These are phyloP conservation scores for Linnaemya tessellans DNA, from an alignment of 2,888 invertebrate genomes.

Conservation along the genomic window DNA sequence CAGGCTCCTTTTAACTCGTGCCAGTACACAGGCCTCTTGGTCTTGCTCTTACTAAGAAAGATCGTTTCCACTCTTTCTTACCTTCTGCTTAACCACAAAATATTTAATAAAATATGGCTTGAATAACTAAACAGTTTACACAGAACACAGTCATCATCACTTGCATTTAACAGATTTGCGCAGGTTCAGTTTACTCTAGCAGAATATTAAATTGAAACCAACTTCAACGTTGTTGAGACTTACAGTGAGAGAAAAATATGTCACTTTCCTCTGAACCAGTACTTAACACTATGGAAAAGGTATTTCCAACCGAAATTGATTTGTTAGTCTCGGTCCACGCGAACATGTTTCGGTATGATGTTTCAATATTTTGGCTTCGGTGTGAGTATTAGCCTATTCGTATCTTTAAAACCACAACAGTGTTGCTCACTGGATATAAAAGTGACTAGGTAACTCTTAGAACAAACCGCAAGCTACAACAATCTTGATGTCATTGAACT, in stretches of 20 bases:
- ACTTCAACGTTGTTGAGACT: neutral
- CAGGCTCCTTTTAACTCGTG: constrained; percentile 72
- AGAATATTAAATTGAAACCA: constrained; percentile 55
- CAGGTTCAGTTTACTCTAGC: constrained; percentile 22
- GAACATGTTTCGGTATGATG: no score
- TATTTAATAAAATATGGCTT: constrained; percentile 52
- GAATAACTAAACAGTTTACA: constrained; percentile 37
- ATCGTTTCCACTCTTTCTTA: constrained; percentile 1
- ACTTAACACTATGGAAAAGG: no score
- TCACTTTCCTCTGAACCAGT: neutral
- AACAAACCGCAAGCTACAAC: no score
- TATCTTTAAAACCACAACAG: no score
- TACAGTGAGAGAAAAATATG: constrained; percentile 40
- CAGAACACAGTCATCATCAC: constrained; percentile 55
- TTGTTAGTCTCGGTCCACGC: no score
- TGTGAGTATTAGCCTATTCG: no score
- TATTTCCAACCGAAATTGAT: no score
- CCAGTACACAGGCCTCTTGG: constrained; percentile 43
- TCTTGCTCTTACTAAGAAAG: constrained; percentile 3
- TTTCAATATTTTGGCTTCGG: no score
- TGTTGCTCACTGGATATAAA: no score
- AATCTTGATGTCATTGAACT: no score
- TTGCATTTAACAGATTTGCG: constrained; percentile 45
- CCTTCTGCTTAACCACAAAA: constrained; percentile 39
- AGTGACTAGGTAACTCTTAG: no score